These are phyloP conservation scores for Holacanthus passer DNA, from an alignment of 2,113 vertebrate species.

Conservation along the genomic window DNA sequence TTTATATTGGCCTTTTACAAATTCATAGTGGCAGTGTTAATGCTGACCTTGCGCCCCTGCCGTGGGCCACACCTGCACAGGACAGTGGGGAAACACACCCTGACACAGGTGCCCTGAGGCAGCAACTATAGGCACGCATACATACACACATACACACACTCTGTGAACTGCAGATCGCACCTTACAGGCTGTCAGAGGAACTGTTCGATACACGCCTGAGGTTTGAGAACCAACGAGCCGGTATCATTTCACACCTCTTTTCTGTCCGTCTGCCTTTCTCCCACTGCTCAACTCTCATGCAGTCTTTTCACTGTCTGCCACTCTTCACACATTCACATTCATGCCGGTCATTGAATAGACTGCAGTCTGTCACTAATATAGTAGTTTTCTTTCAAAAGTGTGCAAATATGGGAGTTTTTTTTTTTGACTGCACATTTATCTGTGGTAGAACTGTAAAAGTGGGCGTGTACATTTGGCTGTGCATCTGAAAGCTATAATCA, in stretches of 20 bases:
- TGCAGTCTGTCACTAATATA: not conserved
- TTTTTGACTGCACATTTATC: not conserved
- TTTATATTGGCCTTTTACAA: constrained; percentile 5
- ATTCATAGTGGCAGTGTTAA: not conserved
- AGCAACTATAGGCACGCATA: not conserved
- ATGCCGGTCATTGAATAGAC: not conserved
- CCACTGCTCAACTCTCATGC: not conserved
- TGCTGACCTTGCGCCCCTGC: not conserved
- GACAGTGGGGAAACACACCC: not conserved
- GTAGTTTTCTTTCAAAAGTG: not conserved
- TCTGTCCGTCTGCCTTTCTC: not conserved
- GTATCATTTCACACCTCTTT: constrained; percentile 31
- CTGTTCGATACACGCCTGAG: constrained; percentile 24
- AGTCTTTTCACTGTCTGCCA: constrained; percentile 3
- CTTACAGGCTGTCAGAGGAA: constrained; percentile 29
- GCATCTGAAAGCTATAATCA: not conserved
- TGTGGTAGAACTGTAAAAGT: not conserved
- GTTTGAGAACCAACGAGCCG: not conserved
- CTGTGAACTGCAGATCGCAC: constrained; percentile 10
- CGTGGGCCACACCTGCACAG: constrained; percentile 5
- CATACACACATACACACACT: constrained; percentile 3
- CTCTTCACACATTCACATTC: constrained; percentile 10
- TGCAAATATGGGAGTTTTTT: not conserved
- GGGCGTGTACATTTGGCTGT: not conserved
- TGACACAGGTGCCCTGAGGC: constrained; percentile 21